Base-by-base conservation (phyloP, 2,888 invertebrate species). In the Epistrophella euchroma region DNA sequence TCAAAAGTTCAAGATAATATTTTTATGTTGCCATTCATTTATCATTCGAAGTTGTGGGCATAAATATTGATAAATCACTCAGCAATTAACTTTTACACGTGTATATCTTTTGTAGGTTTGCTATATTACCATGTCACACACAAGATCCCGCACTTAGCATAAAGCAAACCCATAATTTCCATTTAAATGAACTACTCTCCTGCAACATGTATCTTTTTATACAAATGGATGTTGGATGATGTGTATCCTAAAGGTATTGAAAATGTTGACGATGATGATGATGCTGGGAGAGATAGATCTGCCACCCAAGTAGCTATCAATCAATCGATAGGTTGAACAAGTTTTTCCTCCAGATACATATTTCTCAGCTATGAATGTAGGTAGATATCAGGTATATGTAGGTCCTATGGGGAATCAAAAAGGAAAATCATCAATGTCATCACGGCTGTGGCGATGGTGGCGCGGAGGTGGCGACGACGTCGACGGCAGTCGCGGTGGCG, bases 221-320 rank as follows among this genome's bases (percentile, higher is more conserved):
- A 15, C 11, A 5, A n/a, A 13, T 28, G n/a, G 19, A 47, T 47
- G 19, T 55, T 40, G 40, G 7, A 60, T 55, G 7, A 60, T 55
- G 68, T 74, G 70, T 76, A 68, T 85, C 71, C 66, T 80, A 62
- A 55, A 75, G 68, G 52, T 64, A 73, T 75, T 72, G 64, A 79
- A 64, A 64, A 70, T 79, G 71, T 64, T 66, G 55, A 71, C 71
- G 74, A 79, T 79, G 74, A 58, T 68, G 56, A 66, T 80, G 58
- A 7, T 19, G 19, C 1, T 19, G 58, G 74, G 75, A 75, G 75
- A 75, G 75, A 84, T 76, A 85, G 76, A 86, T 82, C 86, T 78
- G 73, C 88, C 88, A 88, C 88, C 86, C 81, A 88, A 71, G 89
- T 83, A 84, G 88, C 76, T 85, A 87, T 88, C 86, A 83, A 88